Conservation (phyloP, 2,888 invertebrate species). For the Metacarcinus magister region DNA sequence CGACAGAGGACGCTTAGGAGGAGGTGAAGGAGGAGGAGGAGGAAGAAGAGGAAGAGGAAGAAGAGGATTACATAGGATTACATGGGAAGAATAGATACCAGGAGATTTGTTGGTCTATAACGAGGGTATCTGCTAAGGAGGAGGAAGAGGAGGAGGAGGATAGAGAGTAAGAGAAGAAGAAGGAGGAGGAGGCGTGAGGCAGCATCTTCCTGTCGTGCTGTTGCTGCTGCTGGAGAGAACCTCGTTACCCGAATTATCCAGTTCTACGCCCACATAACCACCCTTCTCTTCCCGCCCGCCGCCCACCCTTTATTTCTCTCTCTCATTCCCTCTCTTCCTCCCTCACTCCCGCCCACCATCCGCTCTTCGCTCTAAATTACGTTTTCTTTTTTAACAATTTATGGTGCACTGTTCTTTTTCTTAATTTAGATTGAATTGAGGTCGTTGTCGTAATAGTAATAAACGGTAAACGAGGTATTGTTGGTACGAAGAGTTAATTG, state of each 20-base stretch:
- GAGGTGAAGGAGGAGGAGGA: no score
- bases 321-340: background rate
- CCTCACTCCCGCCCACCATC: background rate
- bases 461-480: background rate
- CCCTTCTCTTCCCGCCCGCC: background rate
- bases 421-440: background rate
- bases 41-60: no score
- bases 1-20: no score
- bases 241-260: slow-evolving; percentile 20
- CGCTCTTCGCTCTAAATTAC: background rate
- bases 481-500: background rate
- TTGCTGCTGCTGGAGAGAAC: background rate
- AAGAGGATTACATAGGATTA: no score
- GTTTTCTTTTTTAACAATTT: slow-evolving; percentile 1
- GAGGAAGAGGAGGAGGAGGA: background rate
- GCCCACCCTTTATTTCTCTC: background rate
- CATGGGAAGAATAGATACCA: no score
- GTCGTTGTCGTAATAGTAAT: background rate
- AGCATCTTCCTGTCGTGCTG: background rate
- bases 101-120: no score
- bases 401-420: background rate
- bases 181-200: background rate
- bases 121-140: background rate
- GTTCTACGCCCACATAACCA: background rate
- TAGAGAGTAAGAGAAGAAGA: background rate